Evolutionary conservation across 2,888 invertebrate species (phyloP), one percentile per base, ranked within the genome.

Genomic region (Microctonus aethiopoides): DNA sequence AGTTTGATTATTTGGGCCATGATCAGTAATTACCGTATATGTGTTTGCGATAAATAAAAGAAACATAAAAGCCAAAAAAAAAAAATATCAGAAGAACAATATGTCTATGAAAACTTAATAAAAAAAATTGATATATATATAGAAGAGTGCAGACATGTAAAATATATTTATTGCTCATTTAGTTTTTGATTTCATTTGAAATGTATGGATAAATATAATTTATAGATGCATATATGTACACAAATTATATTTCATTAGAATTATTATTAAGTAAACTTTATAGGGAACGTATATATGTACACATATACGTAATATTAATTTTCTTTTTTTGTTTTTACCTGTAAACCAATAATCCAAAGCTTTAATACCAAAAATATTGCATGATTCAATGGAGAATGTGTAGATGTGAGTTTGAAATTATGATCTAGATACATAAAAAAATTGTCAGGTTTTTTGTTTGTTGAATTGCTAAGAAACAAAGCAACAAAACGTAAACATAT

Each of bases 81-180:
- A 39, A 16, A 46, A 2, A 5, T 16, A 46, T 0, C 16, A 7
- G 20, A 0, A 9, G 6, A 4, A 1, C 16, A 6, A 20, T 20
- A 7, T n/a, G n/a, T n/a, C n/a, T n/a, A 57, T 68, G 57, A 67
- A 68, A 63, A 26, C 65, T 70, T 41, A 73, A 2, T 52, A 52
- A 52, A 2, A 51, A 16, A 51, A 4, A 46, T 56, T 5, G 11
- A 57, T 56, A 56, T n/a, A 20, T 2, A 57, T 16, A 13, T 75
- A 74, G 75, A 75, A 74, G 75, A 74, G 75, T 74, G 75, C 75
- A 75, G 75, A 74, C 74, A 71, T 67, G 63, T 74, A 68, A 66
- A 68, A n/a, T n/a, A n/a, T 70, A 57, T 29, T 66, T 32, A 36
- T 29, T 65, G 52, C 62, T 63, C 32, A 24, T 63, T 26, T 29